Conservation (phyloP, 2,113 vertebrate species). For the Lethenteron camtschaticum region DNA sequence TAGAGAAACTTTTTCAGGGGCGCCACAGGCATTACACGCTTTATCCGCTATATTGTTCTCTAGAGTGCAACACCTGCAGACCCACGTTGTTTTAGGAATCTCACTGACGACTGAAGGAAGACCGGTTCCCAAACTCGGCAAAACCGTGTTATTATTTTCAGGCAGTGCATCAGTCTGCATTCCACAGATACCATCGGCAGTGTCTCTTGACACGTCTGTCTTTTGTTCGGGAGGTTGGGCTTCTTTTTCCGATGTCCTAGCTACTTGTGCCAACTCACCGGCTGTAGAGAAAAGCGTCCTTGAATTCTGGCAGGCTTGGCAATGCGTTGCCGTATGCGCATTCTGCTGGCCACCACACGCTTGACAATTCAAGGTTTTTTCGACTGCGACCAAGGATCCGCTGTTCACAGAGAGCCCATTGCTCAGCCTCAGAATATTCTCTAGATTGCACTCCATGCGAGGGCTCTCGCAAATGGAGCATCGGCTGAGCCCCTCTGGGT, state of each 20-base stretch:
- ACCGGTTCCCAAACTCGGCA: no score
- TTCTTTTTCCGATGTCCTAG: background rate
- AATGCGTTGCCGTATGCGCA: background rate
- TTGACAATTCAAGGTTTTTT: no score
- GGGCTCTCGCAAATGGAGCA: conserved; percentile 94
- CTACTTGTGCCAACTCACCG: background rate
- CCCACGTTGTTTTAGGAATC: background rate
- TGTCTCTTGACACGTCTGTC: background rate
- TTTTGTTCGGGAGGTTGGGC: conserved; percentile 1
- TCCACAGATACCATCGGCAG: background rate
- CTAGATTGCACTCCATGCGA: conserved; percentile 75
- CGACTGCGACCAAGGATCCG: background rate
- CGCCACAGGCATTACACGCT: background rate
- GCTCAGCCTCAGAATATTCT: conserved; percentile 78
- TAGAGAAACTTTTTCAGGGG: background rate
- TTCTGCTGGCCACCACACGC: no score
- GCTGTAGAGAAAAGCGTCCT: background rate
- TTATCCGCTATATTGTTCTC: conserved; percentile 2
- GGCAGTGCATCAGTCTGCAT: background rate
- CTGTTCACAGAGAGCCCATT: conserved; percentile 13
- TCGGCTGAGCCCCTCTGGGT: conserved; percentile 50
- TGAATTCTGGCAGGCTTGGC: background rate
- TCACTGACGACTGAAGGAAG: no score
- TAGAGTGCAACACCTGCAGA: background rate
- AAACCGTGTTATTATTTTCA: background rate